Evolutionary conservation across 2,113 vertebrate species (phyloP).

Genomic region (Rhea pennata): DNA sequence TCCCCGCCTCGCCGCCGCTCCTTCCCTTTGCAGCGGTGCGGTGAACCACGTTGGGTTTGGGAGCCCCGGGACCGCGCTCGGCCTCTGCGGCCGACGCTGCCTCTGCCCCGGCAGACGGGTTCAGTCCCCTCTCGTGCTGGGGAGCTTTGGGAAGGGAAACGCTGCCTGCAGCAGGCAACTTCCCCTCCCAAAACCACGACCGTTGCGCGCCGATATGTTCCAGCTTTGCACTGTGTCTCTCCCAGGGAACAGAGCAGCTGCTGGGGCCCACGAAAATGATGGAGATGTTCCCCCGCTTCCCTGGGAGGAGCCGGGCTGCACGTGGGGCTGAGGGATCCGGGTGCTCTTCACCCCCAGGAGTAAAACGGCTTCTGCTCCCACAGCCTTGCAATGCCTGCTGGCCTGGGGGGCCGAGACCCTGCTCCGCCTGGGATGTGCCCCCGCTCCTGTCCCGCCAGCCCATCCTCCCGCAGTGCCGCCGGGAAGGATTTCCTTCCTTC

Average conservation of each 20-base stretch:
- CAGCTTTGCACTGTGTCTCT: accelerated
- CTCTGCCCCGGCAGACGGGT: neutral
- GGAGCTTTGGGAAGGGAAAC: neutral
- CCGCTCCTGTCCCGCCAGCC: too few relatives aligned
- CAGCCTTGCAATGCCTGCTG: too few relatives aligned
- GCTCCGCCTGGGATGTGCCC: neutral
- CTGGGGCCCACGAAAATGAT: accelerated
- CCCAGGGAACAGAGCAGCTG: neutral
- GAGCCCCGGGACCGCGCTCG: neutral
- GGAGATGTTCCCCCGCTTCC: accelerated
- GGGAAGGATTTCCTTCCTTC: neutral
- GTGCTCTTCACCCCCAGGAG: neutral
- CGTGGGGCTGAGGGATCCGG: neutral
- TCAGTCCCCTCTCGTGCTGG: neutral
- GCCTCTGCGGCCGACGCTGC: neutral
- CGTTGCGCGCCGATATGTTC: neutral
- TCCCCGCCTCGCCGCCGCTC: neutral
- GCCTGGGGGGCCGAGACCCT: neutral
- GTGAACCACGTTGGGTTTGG: neutral
- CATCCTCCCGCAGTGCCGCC: neutral
- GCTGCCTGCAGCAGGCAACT: neutral
- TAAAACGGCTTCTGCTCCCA: neutral
- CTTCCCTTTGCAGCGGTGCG: neutral
- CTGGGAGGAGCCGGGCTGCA: neutral
- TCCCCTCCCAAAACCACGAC: neutral